Conservation (phyloP, 2,888 invertebrate genomes). For the Idaea straminata region DNA sequence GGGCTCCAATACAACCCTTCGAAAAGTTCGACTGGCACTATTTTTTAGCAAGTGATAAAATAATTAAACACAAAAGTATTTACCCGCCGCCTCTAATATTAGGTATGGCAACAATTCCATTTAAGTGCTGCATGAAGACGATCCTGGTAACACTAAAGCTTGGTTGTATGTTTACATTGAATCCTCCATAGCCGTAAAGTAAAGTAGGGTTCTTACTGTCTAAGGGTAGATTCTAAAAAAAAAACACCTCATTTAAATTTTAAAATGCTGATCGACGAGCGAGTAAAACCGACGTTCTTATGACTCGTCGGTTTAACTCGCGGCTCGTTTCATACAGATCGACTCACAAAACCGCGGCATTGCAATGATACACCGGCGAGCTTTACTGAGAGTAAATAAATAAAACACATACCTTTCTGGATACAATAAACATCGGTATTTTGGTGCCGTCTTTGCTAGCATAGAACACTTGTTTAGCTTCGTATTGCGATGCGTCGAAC, state of each 20-base stretch:
- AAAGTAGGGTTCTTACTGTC: slow-evolving; percentile 90
- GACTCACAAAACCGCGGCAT: no score
- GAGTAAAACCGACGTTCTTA: no score
- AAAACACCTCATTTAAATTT: neutral
- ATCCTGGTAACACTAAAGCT: slow-evolving; percentile 92
- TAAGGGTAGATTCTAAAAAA: slow-evolving; percentile 77
- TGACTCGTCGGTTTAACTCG: no score
- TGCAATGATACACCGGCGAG: no score
- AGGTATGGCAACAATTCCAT: slow-evolving; percentile 93
- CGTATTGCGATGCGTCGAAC: slow-evolving; percentile 88
- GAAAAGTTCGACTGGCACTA: no score
- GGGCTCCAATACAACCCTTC: no score
- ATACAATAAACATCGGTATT: slow-evolving; percentile 97
- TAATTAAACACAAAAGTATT: slow-evolving; percentile 36
- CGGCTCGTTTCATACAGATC: no score
- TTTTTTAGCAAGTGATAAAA: neutral
- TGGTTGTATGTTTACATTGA: slow-evolving; percentile 95
- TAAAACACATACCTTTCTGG: slow-evolving; percentile 83
- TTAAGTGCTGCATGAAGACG: slow-evolving; percentile 93
- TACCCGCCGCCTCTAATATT: slow-evolving; percentile 98
- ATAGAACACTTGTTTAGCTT: slow-evolving; percentile 95
- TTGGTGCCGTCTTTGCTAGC: slow-evolving; percentile 94
- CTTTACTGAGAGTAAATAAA: no score
- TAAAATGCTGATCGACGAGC: no score
- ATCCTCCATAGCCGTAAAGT: slow-evolving; percentile 98